phyloP scores from a whole-genome alignment of 1,140 invertebrate genomes.

The Ptiloglossa arizonensis region DNA sequence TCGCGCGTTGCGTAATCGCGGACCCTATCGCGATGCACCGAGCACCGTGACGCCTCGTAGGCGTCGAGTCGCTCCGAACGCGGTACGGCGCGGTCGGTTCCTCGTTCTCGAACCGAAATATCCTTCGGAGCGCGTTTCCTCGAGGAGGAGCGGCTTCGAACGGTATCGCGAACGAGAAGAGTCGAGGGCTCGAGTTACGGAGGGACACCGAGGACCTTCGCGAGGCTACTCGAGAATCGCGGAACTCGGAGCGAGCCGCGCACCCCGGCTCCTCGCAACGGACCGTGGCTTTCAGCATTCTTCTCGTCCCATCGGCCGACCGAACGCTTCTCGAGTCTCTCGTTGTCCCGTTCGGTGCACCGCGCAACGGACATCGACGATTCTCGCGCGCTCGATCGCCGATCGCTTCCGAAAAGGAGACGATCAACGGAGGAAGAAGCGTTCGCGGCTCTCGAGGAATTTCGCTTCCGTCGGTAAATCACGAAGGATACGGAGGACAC shows the following conservation, averaged over 20 bases:
- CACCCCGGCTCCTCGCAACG: neutral
- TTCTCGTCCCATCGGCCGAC: slow-evolving; percentile 27
- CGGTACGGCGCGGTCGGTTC: neutral
- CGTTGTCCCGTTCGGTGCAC: slow-evolving; percentile 31
- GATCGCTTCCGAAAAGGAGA: neutral
- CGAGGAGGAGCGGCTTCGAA: too few species aligned
- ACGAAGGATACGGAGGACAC: too few species aligned
- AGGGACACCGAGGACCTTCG: too few species aligned
- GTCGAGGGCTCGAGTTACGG: too few species aligned
- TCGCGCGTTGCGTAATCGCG: slow-evolving; percentile 50
- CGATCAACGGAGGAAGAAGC: too few species aligned
- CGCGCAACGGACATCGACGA: neutral
- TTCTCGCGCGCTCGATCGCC: slow-evolving; percentile 9
- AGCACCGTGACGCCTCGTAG: neutral
- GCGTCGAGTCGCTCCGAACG: too few species aligned
- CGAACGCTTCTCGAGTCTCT: slow-evolving; percentile 20
- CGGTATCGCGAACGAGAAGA: too few species aligned
- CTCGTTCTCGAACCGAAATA: too few species aligned
- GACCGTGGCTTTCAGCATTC: slow-evolving; percentile 24
- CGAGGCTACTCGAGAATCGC: too few species aligned
- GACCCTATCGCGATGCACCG: slow-evolving; percentile 10
- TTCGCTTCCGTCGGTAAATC: slow-evolving; percentile 7
- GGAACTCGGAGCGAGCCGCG: neutral
- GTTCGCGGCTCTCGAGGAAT: too few species aligned
- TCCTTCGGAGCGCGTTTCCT: neutral